phyloP scores from a whole-genome alignment of 2,888 invertebrate species.

The Microctonus hyperodae region DNA sequence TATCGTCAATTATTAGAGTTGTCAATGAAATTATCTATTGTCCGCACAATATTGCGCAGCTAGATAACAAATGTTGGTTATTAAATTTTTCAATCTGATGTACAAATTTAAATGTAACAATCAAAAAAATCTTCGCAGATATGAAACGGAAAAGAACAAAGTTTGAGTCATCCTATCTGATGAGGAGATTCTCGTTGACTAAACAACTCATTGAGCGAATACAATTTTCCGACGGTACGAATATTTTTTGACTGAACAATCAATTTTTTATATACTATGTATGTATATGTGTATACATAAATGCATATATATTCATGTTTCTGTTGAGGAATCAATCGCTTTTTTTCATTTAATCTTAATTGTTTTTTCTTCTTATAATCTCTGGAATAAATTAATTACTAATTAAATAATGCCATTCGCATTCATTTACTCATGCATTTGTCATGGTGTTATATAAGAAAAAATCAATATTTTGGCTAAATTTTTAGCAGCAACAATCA shows the following conservation, averaged over 20 bases:
- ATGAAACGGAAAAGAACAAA: slow-evolving; percentile 60
- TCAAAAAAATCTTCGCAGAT: slow-evolving; percentile 44
- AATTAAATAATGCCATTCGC: slow-evolving; percentile 30
- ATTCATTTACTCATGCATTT: slow-evolving; percentile 1
- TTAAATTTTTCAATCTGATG: background rate
- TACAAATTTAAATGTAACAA: slow-evolving; percentile 31
- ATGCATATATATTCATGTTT: slow-evolving; percentile 24
- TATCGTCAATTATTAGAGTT: background rate
- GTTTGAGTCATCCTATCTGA: slow-evolving; percentile 56
- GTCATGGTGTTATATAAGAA: background rate
- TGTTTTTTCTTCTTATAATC: slow-evolving; percentile 14
- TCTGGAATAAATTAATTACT: no score
- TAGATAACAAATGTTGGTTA: background rate
- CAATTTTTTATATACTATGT: background rate
- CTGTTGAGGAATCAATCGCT: slow-evolving; percentile 40
- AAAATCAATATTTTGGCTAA: background rate
- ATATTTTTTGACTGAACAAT: slow-evolving; percentile 30
- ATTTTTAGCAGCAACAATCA: background rate
- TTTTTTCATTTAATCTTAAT: slow-evolving; percentile 33
- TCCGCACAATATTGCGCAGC: background rate
- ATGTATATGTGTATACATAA: background rate
- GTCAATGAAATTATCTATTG: background rate
- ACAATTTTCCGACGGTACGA: slow-evolving; percentile 58
- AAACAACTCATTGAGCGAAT: slow-evolving; percentile 57
- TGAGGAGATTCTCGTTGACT: slow-evolving; percentile 54